Evolutionary conservation across 1,140 invertebrate species (phyloP), one percentile per base, ranked within the genome.

Genomic region (Drosophila ironensis): DNA sequence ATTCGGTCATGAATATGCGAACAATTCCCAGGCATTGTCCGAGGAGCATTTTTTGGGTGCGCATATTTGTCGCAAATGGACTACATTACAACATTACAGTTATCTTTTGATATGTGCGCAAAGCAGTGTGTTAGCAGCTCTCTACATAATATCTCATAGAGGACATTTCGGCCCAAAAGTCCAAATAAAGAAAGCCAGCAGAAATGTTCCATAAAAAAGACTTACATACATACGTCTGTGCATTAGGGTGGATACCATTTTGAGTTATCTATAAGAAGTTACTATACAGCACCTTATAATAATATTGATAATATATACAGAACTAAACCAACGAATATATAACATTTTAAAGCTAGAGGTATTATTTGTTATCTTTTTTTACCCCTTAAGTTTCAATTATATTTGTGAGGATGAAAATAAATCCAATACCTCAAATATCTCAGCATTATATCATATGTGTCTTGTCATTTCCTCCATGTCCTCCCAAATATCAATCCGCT

Each of bases 1-100:
- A 82, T 84, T 84, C 78, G 78, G 78, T 82, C 78, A 82, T 82
- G 80, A 82, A 82, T 84, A 82, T 84, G 78, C 78, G 73, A 82
- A 77, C 68, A 73, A 84, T 84, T 82, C 59, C n/a, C 61, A 53
- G 50, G 74, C 78, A 84, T 77, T 82, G 78, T 82, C 78, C 78
- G 47, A 77, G 66, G 17, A 70, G 73, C 59, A 82, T 82, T 84
- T 82, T 82, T 77, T 71, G 57, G 47, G 48, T 77, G 71, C 69
- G 78, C 77, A 82, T 77, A 82, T 82, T 82, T 82, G 77, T 84
- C 78, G 73, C 78, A 82, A 82, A 82, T 82, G 78, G 78, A 82
- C 68, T 82, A 82, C 77, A 82, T 81, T 81, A 81, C 77, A 74
- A 81, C 78, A 72, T 69, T 68, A 77, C 77, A 77, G 78, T 82